These are phyloP conservation scores for Argyresthia goedartella DNA, from an alignment of 2,888 invertebrate species.

Conservation along the genomic window DNA sequence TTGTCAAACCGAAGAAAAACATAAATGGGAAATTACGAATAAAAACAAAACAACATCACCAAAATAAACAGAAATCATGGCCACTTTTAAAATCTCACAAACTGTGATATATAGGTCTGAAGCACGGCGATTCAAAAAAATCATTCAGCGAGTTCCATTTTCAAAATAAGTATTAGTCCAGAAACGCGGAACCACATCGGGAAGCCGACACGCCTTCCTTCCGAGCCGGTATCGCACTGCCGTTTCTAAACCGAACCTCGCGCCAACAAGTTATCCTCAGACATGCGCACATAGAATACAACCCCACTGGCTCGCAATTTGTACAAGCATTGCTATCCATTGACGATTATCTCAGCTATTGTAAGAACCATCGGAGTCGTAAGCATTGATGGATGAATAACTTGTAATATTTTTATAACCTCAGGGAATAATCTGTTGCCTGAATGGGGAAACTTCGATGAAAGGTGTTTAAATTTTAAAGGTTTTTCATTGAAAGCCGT, in stretches of 20 bases:
- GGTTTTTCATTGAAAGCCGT: conserved; percentile 49
- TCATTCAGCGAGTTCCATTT: conserved; percentile 11
- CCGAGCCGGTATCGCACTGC: conserved; percentile 49
- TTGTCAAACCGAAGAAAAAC: not conserved
- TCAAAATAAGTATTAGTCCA: conserved; percentile 26
- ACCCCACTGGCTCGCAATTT: not conserved
- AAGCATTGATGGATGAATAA: no score
- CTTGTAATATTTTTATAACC: not conserved
- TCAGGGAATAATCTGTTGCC: not conserved
- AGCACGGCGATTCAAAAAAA: no score
- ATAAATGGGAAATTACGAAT: not conserved
- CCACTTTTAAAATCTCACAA: no score
- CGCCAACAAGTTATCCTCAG: conserved; percentile 63
- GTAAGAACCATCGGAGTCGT: no score
- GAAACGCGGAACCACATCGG: conserved; percentile 18
- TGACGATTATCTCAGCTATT: not conserved
- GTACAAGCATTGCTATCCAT: not conserved
- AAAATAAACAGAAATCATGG: no score
- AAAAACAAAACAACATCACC: conserved; percentile 4
- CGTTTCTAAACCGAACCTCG: conserved; percentile 32
- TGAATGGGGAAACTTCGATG: conserved; percentile 6
- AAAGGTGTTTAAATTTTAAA: conserved; percentile 60
- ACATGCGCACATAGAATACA: conserved; percentile 52
- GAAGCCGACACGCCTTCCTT: conserved; percentile 4
- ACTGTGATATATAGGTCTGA: no score